phyloP scores from a whole-genome alignment of 2,113 vertebrate genomes.

The Zosterops borbonicus region DNA sequence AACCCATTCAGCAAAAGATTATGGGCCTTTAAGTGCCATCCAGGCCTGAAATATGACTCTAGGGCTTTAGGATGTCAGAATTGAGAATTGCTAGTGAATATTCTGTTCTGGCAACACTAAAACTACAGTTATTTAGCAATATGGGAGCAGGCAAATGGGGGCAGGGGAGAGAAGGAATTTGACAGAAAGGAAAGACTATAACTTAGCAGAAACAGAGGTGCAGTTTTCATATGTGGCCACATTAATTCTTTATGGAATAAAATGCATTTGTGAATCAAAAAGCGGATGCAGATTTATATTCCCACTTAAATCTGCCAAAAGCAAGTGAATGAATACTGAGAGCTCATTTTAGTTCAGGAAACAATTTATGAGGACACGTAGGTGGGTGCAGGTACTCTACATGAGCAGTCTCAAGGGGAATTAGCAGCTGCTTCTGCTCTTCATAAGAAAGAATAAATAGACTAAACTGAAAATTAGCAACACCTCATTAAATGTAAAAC shows the following conservation, averaged over 20 bases:
- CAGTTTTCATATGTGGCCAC: constrained; percentile 39
- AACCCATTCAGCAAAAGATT: constrained; percentile 84
- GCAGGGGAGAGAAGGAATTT: background rate
- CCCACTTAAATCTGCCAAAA: constrained; percentile 65
- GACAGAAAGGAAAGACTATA: constrained; percentile 15
- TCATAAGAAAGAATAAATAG: constrained; percentile 17
- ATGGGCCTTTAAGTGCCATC: constrained; percentile 87
- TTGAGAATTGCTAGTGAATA: constrained; percentile 71
- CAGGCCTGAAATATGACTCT: constrained; percentile 86
- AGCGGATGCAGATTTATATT: constrained; percentile 68
- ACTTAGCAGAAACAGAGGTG: constrained; percentile 49
- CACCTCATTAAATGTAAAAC: constrained; percentile 58
- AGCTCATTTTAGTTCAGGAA: constrained; percentile 48
- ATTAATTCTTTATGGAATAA: constrained; percentile 71
- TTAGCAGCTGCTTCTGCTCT: constrained; percentile 40
- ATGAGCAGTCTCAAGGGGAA: constrained; percentile 12
- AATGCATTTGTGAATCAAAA: constrained; percentile 70
- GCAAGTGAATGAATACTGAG: constrained; percentile 50
- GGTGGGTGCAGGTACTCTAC: constrained; percentile 38
- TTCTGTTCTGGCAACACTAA: constrained; percentile 57
- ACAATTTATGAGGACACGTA: constrained; percentile 25
- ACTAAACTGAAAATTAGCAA: constrained; percentile 61
- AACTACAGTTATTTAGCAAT: constrained; percentile 50
- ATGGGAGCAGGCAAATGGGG: background rate
- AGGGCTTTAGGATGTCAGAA: constrained; percentile 73